Evolutionary conservation across 2,113 vertebrate species (phyloP).

Genomic region (Nothobranchius furzeri): DNA sequence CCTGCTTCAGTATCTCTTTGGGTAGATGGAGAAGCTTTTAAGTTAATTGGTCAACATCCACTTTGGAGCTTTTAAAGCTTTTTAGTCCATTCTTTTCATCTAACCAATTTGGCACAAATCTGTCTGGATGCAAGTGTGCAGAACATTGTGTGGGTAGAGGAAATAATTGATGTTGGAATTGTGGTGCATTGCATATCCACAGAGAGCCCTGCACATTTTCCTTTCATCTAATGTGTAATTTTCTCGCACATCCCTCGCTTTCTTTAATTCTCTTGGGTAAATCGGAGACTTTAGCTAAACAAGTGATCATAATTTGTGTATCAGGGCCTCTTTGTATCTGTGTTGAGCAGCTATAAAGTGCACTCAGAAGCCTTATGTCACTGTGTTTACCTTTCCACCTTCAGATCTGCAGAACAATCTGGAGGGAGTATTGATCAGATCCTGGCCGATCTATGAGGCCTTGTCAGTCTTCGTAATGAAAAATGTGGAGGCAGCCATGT

Average conservation of each 20-base stretch:
- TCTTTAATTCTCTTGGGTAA: not conserved
- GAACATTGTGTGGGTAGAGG: conserved; percentile 14
- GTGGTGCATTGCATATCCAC: not conserved
- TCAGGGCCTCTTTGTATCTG: not conserved
- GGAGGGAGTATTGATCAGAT: conserved; percentile 18
- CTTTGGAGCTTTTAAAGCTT: conserved; percentile 35
- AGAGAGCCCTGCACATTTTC: not conserved
- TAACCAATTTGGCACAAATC: conserved; percentile 21
- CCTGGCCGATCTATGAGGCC: conserved; percentile 19
- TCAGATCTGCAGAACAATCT: not conserved
- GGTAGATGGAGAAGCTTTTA: conserved; percentile 27
- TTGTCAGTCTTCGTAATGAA: conserved; percentile 40
- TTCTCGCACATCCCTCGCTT: not conserved
- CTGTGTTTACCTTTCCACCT: not conserved
- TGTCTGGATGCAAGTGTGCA: not conserved
- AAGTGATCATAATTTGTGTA: not conserved
- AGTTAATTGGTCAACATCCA: conserved; percentile 31
- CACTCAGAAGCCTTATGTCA: accelerated
- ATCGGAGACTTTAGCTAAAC: not conserved
- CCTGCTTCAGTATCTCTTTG: not conserved
- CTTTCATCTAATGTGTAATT: not conserved
- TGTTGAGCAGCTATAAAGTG: not conserved
- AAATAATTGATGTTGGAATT: conserved; percentile 13
- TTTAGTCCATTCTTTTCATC: conserved; percentile 30
- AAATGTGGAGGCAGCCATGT: conserved; percentile 6